Base-by-base conservation (phyloP, 2,888 invertebrate species). In the Chloroclystis v-ata region DNA sequence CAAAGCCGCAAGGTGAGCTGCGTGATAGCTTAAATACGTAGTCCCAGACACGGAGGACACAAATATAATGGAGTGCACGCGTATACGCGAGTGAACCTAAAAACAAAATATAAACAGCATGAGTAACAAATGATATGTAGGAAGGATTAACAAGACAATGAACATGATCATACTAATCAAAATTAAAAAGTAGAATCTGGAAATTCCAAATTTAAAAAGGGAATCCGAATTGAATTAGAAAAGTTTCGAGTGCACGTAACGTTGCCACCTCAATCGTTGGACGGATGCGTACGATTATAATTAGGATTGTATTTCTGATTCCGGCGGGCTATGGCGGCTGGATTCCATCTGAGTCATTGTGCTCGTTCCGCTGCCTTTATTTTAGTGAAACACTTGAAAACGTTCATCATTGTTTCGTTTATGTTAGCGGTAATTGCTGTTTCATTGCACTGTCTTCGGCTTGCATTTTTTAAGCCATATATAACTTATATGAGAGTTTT, bases 281-380 rank as follows among this genome's bases (percentile, higher is more conserved):
- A 82, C 85, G 86, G 87, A 86, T 87, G 85, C 84, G 82, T 82
- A 75, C 76, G 85, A 86, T 87, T 87, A 87, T 87, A 87, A 87
- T 87, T 87, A 87, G 87, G 86, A 83, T 82, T 85, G 87, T 87
- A 86, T 87, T 87, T 87, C 86, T 87, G 87, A 87, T 87, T 84
- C 82, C 84, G 80, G 79, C 84, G 83, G 84, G 71, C 82, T 78
- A 79, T 81, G 81, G 82, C 83, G 80, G 81, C 78, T 82, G 80
- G 78, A 86, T 87, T 86, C 87, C 87, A 78, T 81, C 79, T 86
- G 86, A 86, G 86, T 87, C 86, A 87, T 87, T 87, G 86, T 87
- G 85, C 86, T 69, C 82, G 82, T 82, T 87, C 76, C 77, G 81
- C 78, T 79, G 79, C 80, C 84, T 84, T 85, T 86, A 85, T 86